Base-by-base conservation (phyloP, 1,140 invertebrate genomes). In the Hycleus cichorii region DNA sequence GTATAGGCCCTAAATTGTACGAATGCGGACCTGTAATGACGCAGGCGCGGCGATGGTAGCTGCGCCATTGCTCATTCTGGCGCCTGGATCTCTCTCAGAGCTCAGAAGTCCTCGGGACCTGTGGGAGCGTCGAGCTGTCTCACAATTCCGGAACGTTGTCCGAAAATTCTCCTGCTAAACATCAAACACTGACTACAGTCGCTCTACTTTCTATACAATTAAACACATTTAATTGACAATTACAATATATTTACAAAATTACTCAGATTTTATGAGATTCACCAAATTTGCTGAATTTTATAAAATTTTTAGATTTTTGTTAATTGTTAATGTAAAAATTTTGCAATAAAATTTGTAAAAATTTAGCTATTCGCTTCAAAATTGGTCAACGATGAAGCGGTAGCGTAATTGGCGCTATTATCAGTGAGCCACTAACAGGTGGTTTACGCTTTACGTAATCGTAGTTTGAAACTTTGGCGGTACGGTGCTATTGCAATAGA, bases 11-110 rank as follows among this genome's bases (percentile, higher is more conserved):
- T 55, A 48, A 57, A 49, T 18, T 38, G 53, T 68, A 58, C 52
- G 57, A 62, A 42, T 64, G 49, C 65, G 68, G 76, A 83, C 81
- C 81, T 83, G 81, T 82, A 83, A 72, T 82, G 80, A 63, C 81
- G 80, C 69, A 83, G 79, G 72, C 81, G 79, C 74, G 81, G 81
- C 74, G 81, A 81, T 64, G 80, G 80, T 74, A 81, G 76, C 78
- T 82, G 81, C 72, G 78, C 76, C 81, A 83, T 83, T 74, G 77
- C 76, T 80, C 75, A 82, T 81, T 70, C 70, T 74, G 72, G 64
- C 66, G 69, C 44, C 58, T 49, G 49, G 57, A 49, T n/a, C 57
- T 60, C 62, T 58, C 47, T 58, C 56, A 57, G 51, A 61, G 40
- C 56, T 52, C 58, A 49, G 51, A 54, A 27, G 53, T 47, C 47